These are phyloP conservation scores for Darevskia mixta DNA, from an alignment of 2,797 vertebrate species.

Conservation along the genomic window DNA sequence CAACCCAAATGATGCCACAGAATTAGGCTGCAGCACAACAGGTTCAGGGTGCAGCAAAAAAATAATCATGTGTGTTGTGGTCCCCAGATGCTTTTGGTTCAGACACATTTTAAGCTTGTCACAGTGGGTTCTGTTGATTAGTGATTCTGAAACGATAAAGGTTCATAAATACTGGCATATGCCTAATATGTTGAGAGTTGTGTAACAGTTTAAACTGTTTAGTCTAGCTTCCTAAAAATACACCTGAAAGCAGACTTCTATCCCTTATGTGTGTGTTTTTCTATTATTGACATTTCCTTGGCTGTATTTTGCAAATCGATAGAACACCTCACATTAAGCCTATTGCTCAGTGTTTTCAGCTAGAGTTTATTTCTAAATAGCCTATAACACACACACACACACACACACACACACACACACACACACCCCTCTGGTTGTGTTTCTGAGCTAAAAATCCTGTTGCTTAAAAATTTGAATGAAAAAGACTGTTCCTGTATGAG, in stretches of 20 bases:
- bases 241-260: neutral
- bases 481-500: constrained; percentile 63
- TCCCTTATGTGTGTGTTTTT: neutral
- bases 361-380: constrained; percentile 51
- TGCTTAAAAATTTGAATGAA: constrained; percentile 77
- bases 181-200: neutral
- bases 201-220: neutral
- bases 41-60: neutral
- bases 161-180: neutral
- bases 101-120: neutral
- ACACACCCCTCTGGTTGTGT: constrained; percentile 8
- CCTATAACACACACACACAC: neutral
- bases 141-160: neutral
- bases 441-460: constrained; percentile 68
- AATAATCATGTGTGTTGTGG: neutral
- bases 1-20: too few species aligned
- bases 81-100: neutral
- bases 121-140: neutral
- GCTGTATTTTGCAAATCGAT: constrained; percentile 7
- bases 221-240: neutral
- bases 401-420: neutral
- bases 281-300: neutral
- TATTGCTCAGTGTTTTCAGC: constrained; percentile 45
- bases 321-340: constrained; percentile 30
- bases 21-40: neutral